phyloP scores from a whole-genome alignment of 1,140 invertebrate genomes.

The Drosophila persimilis region DNA sequence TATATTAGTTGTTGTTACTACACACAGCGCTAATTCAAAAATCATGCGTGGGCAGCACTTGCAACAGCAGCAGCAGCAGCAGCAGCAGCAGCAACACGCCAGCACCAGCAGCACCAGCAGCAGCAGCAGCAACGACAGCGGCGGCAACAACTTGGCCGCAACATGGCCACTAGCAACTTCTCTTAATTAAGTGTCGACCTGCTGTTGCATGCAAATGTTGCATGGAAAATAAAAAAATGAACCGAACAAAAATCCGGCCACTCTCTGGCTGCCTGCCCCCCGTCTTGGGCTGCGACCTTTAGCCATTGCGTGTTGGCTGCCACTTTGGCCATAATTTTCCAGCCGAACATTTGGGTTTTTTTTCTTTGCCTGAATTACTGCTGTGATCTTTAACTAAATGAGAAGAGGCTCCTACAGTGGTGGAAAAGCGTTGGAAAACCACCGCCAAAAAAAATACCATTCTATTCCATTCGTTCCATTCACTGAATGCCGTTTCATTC shows the following conservation, averaged over 20 bases:
- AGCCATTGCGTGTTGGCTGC: conserved; percentile 70
- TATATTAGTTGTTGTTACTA: conserved; percentile 80
- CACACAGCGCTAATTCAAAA: conserved; percentile 79
- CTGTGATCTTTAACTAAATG: conserved; percentile 41
- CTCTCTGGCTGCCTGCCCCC: conserved; percentile 1
- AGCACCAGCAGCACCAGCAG: conserved; percentile 13
- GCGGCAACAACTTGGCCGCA: conserved; percentile 44
- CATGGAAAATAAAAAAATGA: conserved; percentile 11
- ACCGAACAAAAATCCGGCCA: conserved; percentile 15
- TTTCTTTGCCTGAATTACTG: conserved; percentile 1
- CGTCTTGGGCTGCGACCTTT: conserved; percentile 54
- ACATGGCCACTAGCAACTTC: conserved; percentile 70
- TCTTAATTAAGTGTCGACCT: conserved; percentile 80
- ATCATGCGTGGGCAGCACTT: conserved; percentile 74
- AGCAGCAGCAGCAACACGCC: conserved; percentile 41
- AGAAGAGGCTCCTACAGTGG: conserved; percentile 6
- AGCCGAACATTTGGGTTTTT: conserved; percentile 40
- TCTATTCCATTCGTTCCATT: not conserved
- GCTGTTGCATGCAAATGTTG: conserved; percentile 54
- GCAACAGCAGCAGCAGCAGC: conserved; percentile 29
- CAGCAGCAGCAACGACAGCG: conserved; percentile 27
- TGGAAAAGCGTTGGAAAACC: conserved; percentile 17
- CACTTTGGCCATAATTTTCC: conserved; percentile 51
- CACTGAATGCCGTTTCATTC: too few relatives aligned
- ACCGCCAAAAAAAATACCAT: not conserved